Evolutionary conservation across 2,797 vertebrate species (phyloP).

Genomic region (Eupleurogrammus muticus): DNA sequence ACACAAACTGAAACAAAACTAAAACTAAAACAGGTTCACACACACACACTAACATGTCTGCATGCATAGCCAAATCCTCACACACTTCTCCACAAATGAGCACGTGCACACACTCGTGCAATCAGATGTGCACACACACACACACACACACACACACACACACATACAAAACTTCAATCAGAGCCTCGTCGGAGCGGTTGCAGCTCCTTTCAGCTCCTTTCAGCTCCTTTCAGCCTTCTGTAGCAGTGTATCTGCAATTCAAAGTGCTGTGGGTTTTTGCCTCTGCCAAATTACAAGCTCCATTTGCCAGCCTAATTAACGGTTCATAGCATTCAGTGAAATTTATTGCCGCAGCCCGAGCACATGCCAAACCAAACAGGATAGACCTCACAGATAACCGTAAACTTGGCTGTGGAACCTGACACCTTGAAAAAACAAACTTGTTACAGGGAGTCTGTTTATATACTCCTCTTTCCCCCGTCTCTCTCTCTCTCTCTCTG

Average conservation of each 20-base stretch:
- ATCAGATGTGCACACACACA: background rate
- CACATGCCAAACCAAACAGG: constrained; percentile 80
- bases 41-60: constrained; percentile 18
- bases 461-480: constrained; percentile 63
- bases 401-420: constrained; percentile 76
- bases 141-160: constrained; percentile 4
- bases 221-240: constrained; percentile 66
- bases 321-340: constrained; percentile 78
- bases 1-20: background rate
- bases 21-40: constrained; percentile 17
- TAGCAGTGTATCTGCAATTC: constrained; percentile 75
- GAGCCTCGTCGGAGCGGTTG: constrained; percentile 54
- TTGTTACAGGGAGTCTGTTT: constrained; percentile 81
- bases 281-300: constrained; percentile 84
- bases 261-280: constrained; percentile 74
- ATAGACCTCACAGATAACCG: constrained; percentile 79
- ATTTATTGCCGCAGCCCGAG: constrained; percentile 76
- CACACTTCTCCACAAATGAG: constrained; percentile 7
- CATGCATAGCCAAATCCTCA: constrained; percentile 31
- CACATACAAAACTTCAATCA: constrained; percentile 52
- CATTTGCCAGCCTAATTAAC: constrained; percentile 85
- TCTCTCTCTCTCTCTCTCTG: constrained; percentile 42
- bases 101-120: no score
- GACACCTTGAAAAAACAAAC: constrained; percentile 84
- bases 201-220: constrained; percentile 66